Base-by-base conservation (phyloP, 1,140 invertebrate species). In the Bilobella aurantiaca region DNA sequence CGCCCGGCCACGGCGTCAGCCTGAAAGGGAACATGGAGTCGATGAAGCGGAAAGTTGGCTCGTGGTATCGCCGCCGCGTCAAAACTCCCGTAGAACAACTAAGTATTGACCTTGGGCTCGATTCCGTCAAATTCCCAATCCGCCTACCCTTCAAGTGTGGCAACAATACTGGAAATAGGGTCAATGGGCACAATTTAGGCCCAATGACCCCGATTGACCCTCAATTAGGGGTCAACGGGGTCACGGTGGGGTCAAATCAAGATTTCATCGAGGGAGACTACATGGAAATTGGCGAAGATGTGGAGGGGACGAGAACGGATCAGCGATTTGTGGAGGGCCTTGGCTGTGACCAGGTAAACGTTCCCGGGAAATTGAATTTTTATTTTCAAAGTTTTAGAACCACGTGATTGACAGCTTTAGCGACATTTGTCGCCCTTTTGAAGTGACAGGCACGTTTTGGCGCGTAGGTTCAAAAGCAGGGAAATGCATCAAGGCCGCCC, bases 41-140 rank as follows among this genome's bases (percentile, higher is more conserved):
- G 5, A 5, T 53, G 49, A 59, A 64, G 3, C 28, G 53, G 21
- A 70, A 67, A 62, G 65, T 70, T 58, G 69, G 66, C 0, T 60
- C 65, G 12, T 71, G 69, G 69, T 69, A 69, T 47, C 60, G 57
- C 18, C 47, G 64, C n/a, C 31, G 68, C 21, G 68, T 69, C 30
- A 69, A 60, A 53, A 66, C 64, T 14, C 64, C 68, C n/a, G 64
- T 66, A 31, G 63, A 68, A 23, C 42, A 64, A 25, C n/a, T 64
- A 2, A 60, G 58, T 46, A 28, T 27, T 2, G 49, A 63, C 2
- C 27, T 49, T 2, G 34, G 56, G 18, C 27, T 58, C 1, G 64
- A 65, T 32, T 23, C 28, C 16, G 12, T 65, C 30, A 65, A 61
- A 56, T 49, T 65, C 23, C 34, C 61, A 49, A 58, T 25, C 28